A percentile compares a stretch with the other conserved stretches of the same genome.
These are phyloP conservation scores for Latrodectus elegans DNA, from an alignment of 2,888 invertebrate species.

Conservation along the genomic window DNA sequence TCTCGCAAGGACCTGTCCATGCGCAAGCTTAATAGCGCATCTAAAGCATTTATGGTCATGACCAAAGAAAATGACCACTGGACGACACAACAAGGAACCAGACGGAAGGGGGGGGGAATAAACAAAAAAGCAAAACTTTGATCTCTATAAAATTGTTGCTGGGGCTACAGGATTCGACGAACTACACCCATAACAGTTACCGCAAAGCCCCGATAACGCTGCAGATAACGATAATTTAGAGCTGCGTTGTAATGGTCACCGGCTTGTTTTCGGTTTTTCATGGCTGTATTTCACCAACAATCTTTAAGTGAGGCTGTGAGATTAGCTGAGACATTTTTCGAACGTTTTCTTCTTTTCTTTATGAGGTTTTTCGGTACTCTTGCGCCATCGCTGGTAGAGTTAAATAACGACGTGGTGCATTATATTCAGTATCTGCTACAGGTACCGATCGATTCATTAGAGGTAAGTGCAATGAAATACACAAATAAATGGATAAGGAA, in stretches of 20 bases:
- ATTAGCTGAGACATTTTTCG: conserved; percentile 35
- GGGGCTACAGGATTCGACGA: conserved; percentile 29
- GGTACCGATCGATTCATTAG: too few species aligned
- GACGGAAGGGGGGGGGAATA: background rate
- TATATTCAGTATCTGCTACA: too few species aligned
- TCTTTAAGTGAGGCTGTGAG: conserved; percentile 79
- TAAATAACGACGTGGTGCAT: too few species aligned
- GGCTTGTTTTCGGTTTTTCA: conserved; percentile 73
- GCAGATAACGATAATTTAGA: conserved; percentile 68
- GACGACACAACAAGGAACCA: conserved; percentile 29
- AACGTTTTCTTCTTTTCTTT: conserved; percentile 8
- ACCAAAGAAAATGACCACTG: conserved; percentile 34
- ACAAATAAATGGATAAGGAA: too few species aligned
- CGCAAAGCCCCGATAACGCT: conserved; percentile 66
- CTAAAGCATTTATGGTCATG: conserved; percentile 64
- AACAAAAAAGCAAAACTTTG: conserved; percentile 43
- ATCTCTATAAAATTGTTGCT: conserved; percentile 62
- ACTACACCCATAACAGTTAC: conserved; percentile 65
- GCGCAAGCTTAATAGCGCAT: conserved; percentile 51
- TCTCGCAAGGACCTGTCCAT: background rate
- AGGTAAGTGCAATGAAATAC: too few species aligned
- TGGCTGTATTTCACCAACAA: conserved; percentile 85
- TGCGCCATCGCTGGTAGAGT: background rate
- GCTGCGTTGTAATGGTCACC: conserved; percentile 24
- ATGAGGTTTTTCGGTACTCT: conserved; percentile 35